phyloP scores from a whole-genome alignment of 2,888 invertebrate species.

The Drosophila fulvimacula region DNA sequence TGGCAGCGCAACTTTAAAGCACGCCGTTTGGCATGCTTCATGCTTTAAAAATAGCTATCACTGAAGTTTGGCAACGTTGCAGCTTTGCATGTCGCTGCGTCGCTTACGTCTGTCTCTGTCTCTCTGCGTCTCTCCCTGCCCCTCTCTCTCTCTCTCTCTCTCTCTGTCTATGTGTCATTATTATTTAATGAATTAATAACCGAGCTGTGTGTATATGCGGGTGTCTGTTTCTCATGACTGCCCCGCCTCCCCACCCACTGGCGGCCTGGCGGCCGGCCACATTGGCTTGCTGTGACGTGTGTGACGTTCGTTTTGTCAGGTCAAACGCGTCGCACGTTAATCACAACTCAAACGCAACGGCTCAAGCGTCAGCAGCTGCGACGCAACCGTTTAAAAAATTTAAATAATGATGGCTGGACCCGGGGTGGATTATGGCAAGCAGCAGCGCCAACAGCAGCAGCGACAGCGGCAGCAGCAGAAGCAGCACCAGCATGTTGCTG shows the following conservation, averaged over 20 bases:
- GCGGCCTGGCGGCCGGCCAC: too few species aligned
- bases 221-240: conserved; percentile 32
- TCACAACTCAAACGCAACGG: conserved; percentile 43
- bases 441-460: conserved; percentile 4
- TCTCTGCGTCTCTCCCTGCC: background rate
- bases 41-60: conserved; percentile 57
- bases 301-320: conserved; percentile 48
- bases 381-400: conserved; percentile 33
- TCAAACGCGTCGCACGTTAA: conserved; percentile 73
- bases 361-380: conserved; percentile 32
- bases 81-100: conserved; percentile 22
- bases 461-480: background rate
- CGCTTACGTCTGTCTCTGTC: background rate
- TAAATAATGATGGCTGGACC: conserved; percentile 34
- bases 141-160: background rate
- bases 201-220: conserved; percentile 23
- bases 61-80: conserved; percentile 64
- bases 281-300: conserved; percentile 3
- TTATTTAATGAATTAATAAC: conserved; percentile 74
- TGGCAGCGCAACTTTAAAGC: conserved; percentile 45
- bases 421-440: conserved; percentile 12
- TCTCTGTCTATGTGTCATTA: conserved; percentile 48
- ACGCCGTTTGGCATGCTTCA: conserved; percentile 31
- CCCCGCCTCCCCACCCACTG: background rate
- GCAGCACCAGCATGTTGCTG: conserved; percentile 10